phyloP scores from a whole-genome alignment of 2,797 vertebrate genomes.

The Anguilla megastoma region DNA sequence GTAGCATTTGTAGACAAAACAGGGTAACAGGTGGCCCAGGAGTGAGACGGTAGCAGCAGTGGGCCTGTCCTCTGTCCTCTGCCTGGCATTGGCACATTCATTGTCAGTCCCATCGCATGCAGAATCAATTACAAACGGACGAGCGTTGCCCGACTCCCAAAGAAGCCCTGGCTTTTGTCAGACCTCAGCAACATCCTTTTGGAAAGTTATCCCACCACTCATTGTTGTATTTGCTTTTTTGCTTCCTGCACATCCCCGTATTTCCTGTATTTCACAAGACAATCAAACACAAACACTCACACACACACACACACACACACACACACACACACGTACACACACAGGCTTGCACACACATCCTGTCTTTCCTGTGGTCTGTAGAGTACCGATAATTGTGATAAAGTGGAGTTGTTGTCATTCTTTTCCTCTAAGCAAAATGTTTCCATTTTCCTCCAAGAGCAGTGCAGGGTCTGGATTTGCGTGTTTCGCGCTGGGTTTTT shows the following conservation, averaged over 20 bases:
- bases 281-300: background rate
- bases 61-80: background rate
- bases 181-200: background rate
- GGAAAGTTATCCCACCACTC: slow-evolving; percentile 2
- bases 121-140: background rate
- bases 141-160: background rate
- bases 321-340: slow-evolving; percentile 23
- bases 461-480: background rate
- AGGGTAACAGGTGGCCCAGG: background rate
- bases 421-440: background rate
- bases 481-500: slow-evolving; percentile 17
- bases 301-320: slow-evolving; percentile 16
- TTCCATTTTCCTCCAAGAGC: slow-evolving; percentile 20
- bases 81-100: background rate
- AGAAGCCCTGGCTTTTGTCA: slow-evolving; percentile 4
- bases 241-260: background rate
- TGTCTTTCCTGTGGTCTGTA: slow-evolving; percentile 29
- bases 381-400: background rate
- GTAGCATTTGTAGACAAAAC: background rate
- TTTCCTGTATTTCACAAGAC: background rate
- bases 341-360: slow-evolving; percentile 19
- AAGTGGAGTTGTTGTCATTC: background rate
- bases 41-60: background rate
- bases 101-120: background rate
- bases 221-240: background rate